Conservation (phyloP, 2,888 invertebrate genomes). For the Ecdyonurus torrentis region DNA sequence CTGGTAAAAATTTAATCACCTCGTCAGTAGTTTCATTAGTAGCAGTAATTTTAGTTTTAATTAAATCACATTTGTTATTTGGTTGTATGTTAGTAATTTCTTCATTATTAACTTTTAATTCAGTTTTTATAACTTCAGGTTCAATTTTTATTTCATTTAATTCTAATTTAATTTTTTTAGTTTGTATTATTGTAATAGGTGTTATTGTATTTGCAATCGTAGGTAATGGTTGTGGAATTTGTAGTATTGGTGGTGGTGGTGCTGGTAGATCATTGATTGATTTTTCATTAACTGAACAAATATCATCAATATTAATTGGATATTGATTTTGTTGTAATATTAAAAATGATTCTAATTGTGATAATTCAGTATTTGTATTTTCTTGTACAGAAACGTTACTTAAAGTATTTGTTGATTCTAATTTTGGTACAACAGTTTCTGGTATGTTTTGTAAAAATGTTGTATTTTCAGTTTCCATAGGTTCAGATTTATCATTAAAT, state of each 20-base stretch:
- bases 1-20: neutral
- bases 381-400: neutral
- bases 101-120: too few species aligned
- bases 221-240: too few species aligned
- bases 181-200: too few species aligned
- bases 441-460: neutral
- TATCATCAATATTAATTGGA: neutral
- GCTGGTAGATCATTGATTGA: neutral
- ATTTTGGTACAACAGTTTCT: neutral
- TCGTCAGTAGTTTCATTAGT: too few species aligned
- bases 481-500: neutral
- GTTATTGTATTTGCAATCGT: too few species aligned
- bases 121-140: too few species aligned
- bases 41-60: too few species aligned
- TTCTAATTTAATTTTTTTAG: too few species aligned
- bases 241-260: neutral
- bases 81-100: neutral
- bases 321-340: neutral
- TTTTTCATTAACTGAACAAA: neutral
- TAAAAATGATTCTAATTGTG: neutral
- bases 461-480: neutral
- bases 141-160: too few species aligned
- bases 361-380: neutral
- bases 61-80: neutral
- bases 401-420: neutral